A percentile compares a stretch with the other conserved stretches of the same genome.
Conservation (phyloP, 2,113 vertebrate genomes). For the Saguinus midas region DNA sequence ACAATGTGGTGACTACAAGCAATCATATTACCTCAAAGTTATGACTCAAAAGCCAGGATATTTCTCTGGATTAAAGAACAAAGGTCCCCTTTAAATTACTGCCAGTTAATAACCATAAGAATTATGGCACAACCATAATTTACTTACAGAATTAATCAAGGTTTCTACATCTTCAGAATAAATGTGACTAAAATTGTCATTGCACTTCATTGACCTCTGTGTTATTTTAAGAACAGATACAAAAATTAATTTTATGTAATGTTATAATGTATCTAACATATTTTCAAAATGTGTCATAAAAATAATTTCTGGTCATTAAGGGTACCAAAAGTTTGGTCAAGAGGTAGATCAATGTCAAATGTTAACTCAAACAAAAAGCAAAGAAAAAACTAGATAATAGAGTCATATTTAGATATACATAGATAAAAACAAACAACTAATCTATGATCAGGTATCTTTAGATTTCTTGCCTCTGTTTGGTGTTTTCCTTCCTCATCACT, state of each 20-base stretch:
- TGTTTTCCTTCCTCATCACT: not conserved
- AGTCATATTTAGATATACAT: not conserved
- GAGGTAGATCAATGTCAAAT: not conserved
- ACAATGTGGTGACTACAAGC: slow-evolving; percentile 3
- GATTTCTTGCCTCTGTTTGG: not conserved
- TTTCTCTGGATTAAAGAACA: slow-evolving; percentile 35
- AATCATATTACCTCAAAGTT: not conserved
- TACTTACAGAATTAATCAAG: slow-evolving; percentile 16
- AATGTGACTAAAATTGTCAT: not conserved
- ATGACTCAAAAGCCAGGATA: slow-evolving; percentile 41
- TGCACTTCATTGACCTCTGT: not conserved
- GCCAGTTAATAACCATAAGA: not conserved
- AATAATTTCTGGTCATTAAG: slow-evolving; percentile 10
- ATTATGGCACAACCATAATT: slow-evolving; percentile 19
- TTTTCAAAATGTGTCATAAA: not conserved
- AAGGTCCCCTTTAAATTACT: slow-evolving; percentile 11
- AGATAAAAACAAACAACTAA: not conserved
- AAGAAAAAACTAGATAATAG: slow-evolving; percentile 1
- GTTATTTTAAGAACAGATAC: not conserved
- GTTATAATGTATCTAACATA: not conserved
- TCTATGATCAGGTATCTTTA: not conserved
- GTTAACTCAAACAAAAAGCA: slow-evolving; percentile 17
- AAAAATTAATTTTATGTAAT: slow-evolving; percentile 38
- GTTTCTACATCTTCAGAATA: not conserved
- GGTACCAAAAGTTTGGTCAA: not conserved